Conservation (phyloP, 2,113 vertebrate species). For the Illadopsis cleaveri region DNA sequence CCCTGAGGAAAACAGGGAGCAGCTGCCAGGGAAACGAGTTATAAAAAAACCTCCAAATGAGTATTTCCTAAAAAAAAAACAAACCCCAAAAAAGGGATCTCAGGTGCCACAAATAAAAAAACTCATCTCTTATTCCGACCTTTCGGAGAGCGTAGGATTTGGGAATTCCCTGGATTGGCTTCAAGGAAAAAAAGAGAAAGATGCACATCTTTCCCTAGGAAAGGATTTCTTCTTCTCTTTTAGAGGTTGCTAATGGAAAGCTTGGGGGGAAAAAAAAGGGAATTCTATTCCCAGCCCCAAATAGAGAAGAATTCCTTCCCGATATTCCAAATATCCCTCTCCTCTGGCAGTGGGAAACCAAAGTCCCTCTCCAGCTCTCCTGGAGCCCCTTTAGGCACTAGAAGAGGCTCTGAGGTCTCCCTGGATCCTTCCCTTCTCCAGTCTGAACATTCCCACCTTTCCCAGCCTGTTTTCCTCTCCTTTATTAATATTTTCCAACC, state of each 20-base stretch:
- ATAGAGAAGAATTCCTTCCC: neutral
- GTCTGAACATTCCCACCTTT: neutral
- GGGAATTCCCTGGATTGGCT: neutral
- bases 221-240: neutral
- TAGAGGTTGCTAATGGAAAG: neutral
- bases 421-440: neutral
- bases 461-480: neutral
- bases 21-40: neutral
- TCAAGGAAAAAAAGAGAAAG: neutral
- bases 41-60: too few species aligned
- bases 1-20: neutral
- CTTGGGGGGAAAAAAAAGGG: neutral
- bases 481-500: neutral
- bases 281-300: neutral
- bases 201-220: neutral
- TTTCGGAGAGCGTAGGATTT: accelerated
- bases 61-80: neutral
- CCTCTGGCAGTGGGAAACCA: neutral
- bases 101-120: accelerated
- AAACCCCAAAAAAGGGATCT: neutral
- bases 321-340: neutral
- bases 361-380: neutral
- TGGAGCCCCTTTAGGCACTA: neutral
- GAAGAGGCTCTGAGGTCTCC: accelerated
- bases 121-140: neutral